Evolutionary conservation across 1,140 invertebrate species (phyloP).

Genomic region (Heliconius nattereri): DNA sequence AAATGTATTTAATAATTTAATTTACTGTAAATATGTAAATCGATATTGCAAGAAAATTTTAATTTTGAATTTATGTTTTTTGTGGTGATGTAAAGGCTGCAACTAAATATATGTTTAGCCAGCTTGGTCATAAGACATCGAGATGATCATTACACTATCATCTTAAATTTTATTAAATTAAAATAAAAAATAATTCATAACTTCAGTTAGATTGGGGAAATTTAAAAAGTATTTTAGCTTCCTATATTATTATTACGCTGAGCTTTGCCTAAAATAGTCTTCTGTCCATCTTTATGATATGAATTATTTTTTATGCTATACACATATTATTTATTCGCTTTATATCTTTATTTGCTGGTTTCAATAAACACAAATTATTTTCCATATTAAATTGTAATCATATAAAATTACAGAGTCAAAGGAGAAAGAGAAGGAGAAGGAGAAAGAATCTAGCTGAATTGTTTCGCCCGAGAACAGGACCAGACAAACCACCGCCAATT

Average conservation of each 20-base stretch:
- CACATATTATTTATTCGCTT: background rate
- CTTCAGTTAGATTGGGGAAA: background rate
- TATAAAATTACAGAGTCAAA: constrained; percentile 68
- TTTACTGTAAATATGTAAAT: too few species aligned
- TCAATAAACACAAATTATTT: background rate
- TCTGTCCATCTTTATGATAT: background rate
- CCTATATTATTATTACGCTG: background rate
- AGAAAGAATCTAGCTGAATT: constrained; percentile 80
- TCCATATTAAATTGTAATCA: background rate
- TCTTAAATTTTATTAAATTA: background rate
- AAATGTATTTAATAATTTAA: too few species aligned
- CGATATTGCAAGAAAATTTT: too few species aligned
- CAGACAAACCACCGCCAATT: constrained; percentile 79
- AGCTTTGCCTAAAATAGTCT: background rate
- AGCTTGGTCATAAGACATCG: constrained; percentile 70
- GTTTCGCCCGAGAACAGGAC: constrained; percentile 67
- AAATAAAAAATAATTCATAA: background rate
- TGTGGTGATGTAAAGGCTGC: constrained; percentile 54
- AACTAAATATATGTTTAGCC: constrained; percentile 58
- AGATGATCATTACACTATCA: constrained; percentile 28
- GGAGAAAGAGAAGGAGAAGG: constrained; percentile 57
- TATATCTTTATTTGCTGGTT: background rate
- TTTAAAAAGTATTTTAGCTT: background rate
- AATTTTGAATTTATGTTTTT: background rate
- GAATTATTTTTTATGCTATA: background rate